Conservation (phyloP, 2,797 vertebrate genomes). For the Echiichthys vipera region DNA sequence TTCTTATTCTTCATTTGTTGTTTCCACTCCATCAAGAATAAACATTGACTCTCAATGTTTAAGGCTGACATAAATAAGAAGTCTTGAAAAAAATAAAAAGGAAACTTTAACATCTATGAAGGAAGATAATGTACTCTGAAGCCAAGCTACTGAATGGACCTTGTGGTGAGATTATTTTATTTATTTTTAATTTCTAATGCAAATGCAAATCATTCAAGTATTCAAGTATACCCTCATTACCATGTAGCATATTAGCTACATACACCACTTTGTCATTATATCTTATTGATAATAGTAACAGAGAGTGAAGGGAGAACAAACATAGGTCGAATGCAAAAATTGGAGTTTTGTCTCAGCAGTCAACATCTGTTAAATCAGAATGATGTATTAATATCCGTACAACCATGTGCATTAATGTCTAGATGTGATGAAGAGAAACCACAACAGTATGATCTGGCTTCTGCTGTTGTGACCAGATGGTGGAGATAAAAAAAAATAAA, state of each 20-base stretch:
- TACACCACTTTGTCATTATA: not conserved
- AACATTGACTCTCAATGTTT: not conserved
- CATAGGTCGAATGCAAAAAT: not conserved
- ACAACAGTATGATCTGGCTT: conserved; percentile 4
- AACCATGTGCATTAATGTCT: not conserved
- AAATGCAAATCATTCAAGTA: too few species aligned
- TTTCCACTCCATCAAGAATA: not conserved
- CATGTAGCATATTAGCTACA: not conserved
- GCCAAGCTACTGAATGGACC: not conserved
- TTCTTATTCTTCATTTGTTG: not conserved
- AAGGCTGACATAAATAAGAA: not conserved
- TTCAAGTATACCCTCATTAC: not conserved
- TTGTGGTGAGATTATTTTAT: not conserved
- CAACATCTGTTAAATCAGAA: conserved; percentile 17
- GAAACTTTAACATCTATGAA: too few species aligned
- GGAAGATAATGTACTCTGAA: not conserved
- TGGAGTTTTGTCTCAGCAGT: conserved; percentile 6
- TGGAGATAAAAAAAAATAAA: conserved; percentile 2
- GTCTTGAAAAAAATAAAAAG: too few species aligned
- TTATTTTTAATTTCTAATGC: too few species aligned
- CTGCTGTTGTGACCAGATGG: conserved; percentile 26
- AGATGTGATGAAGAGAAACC: conserved; percentile 19
- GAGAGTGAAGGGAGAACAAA: not conserved
- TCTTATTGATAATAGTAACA: not conserved
- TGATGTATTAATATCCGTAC: conserved; percentile 2